These are phyloP conservation scores for Odontomyia ornata DNA, from an alignment of 2,888 invertebrate species.

Conservation along the genomic window DNA sequence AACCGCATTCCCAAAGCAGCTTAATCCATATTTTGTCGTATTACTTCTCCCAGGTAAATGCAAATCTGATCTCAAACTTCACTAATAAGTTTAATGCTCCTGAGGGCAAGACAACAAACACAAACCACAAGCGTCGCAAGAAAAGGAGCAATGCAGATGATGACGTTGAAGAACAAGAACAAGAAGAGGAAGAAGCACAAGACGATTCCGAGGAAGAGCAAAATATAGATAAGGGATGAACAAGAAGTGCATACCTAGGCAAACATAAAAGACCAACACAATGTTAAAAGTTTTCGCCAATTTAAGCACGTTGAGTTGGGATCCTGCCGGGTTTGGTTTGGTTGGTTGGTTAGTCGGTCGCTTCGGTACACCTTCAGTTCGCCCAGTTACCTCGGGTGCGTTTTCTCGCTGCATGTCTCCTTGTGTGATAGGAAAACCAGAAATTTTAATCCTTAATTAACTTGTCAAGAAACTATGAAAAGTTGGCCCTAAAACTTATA, in stretches of 20 bases:
- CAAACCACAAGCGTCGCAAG: slow-evolving; percentile 1
- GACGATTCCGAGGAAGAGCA: neutral
- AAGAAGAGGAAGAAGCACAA: neutral
- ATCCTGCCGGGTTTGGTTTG: neutral
- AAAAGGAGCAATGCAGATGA: slow-evolving; percentile 18
- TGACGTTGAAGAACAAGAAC: neutral
- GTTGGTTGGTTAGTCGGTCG: neutral
- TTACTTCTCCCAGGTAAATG: slow-evolving; percentile 18
- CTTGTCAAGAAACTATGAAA: slow-evolving; percentile 51
- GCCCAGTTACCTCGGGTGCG: slow-evolving; percentile 30
- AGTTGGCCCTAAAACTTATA: slow-evolving; percentile 48
- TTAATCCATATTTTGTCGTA: slow-evolving; percentile 8
- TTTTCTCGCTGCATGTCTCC: slow-evolving; percentile 39
- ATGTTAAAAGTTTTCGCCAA: slow-evolving; percentile 39
- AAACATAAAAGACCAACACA: slow-evolving; percentile 40
- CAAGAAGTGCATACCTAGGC: slow-evolving; percentile 47
- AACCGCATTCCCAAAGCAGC: neutral
- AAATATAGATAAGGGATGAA: neutral
- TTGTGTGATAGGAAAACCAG: slow-evolving; percentile 46
- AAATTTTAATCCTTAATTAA: slow-evolving; percentile 55
- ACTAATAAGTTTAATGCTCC: slow-evolving; percentile 39
- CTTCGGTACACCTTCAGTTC: neutral
- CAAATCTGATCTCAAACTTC: slow-evolving; percentile 40
- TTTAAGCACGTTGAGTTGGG: slow-evolving; percentile 25
- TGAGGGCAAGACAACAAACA: slow-evolving; percentile 34